Percentiles rank a stretch among this genome's conserved stretches.
Evolutionary conservation across 1,140 invertebrate genomes (phyloP).

Genomic region (Cherax destructor): DNA sequence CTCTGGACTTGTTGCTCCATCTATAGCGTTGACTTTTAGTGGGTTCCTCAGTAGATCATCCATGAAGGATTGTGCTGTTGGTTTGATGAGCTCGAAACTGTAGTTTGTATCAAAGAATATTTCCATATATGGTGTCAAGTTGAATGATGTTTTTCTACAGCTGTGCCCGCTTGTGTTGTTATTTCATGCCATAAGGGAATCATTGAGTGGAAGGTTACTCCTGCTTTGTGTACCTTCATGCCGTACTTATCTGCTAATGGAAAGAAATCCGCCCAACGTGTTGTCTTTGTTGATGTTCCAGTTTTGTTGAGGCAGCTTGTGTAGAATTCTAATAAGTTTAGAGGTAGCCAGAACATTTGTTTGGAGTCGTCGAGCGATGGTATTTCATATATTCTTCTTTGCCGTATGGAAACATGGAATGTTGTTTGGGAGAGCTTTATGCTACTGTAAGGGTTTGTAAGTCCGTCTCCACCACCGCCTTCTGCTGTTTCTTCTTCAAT

Average conservation of each 20-base stretch:
- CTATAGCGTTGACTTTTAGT: background rate
- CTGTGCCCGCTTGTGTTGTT: background rate
- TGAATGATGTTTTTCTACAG: slow-evolving; percentile 12
- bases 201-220: no score
- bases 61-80: no score
- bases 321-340: background rate
- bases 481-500: background rate
- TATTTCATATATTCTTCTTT: background rate
- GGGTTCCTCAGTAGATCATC: no score
- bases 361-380: no score
- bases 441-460: background rate
- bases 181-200: background rate
- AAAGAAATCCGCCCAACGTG: background rate
- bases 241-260: background rate
- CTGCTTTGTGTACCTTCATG: background rate
- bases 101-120: background rate
- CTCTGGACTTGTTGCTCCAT: background rate
- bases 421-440: no score
- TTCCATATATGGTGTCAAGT: background rate
- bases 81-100: no score
- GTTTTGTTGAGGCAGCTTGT: background rate
- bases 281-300: background rate
- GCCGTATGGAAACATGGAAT: background rate
- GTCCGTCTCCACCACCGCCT: background rate
- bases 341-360: no score